Percentiles rank a stretch among this genome's conserved stretches.
Conservation (phyloP, 2,113 vertebrate species). For the Rhinogobius similis region DNA sequence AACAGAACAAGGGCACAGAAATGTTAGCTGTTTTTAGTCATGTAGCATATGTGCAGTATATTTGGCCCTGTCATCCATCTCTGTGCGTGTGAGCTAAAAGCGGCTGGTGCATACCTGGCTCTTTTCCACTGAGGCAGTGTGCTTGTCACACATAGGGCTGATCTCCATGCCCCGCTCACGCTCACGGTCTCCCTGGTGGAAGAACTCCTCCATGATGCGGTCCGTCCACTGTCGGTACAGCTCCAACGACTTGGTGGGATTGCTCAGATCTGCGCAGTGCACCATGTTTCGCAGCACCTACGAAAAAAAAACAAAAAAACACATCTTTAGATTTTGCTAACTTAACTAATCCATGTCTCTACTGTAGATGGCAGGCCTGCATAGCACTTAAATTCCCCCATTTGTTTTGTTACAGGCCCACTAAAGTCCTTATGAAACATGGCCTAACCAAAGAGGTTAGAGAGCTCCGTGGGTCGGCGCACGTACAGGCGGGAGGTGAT, state of each 20-base stretch:
- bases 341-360: neutral
- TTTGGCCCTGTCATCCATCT: conserved; percentile 3
- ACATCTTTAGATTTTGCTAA: neutral
- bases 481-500: conserved; percentile 19
- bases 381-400: no score
- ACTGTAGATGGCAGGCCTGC: neutral
- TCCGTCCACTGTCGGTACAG: conserved; percentile 98
- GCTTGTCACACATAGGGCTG: conserved; percentile 98
- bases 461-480: neutral
- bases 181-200: conserved; percentile 97
- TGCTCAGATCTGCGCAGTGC: conserved; percentile 96
- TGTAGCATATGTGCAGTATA: neutral
- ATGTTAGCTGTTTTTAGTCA: neutral
- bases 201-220: conserved; percentile 99
- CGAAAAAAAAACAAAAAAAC: neutral
- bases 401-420: neutral
- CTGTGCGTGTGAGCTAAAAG: neutral
- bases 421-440: conserved; percentile 10
- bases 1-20: conserved; percentile 8
- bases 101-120: conserved; percentile 84
- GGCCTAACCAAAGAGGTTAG: conserved; percentile 11
- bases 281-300: conserved; percentile 99
- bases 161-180: conserved; percentile 97
- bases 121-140: conserved; percentile 97
- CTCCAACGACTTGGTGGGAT: conserved; percentile 97